Evolutionary conservation across 1,140 invertebrate species (phyloP), one percentile per base, ranked within the genome.

Genomic region (Charaxes varanes): DNA sequence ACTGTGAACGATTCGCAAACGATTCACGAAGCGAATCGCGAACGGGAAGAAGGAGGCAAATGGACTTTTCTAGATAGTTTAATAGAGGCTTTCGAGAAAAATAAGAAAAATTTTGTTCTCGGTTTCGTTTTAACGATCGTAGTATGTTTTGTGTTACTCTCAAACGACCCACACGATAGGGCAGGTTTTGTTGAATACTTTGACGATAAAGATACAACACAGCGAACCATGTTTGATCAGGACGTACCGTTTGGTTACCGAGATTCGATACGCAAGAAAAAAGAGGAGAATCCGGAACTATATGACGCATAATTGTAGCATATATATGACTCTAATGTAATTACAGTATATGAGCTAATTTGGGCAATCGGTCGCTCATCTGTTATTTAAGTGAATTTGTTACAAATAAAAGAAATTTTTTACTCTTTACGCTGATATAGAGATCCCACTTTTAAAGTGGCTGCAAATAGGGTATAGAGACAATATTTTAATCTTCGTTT

Each of bases 51-150:
- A 10, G 22, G 42, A 1, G 52, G 62, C 2, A 52, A 56, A 15
- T 73, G 62, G 67, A 71, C 62, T 0, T 63, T 79, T 23, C 3
- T 79, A 32, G 71, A 78, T 37, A 76, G 52, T 48, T 11, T 82
- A 8, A 13, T 44, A 2, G 61, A 79, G 4, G 8, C 69, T 6
- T 79, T 46, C 43, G 35, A 36, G 7, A 58, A 46, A 12, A 73
- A 82, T 35, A 62, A 48, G 26, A 0, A 33, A 0, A 22, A 4
- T n/a, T 82, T 82, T 24, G 14, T 58, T 1, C 8, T 37, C 12
- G 78, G 78, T 3, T 79, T 82, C 27, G 21, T 53, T 17, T 27
- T 63, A 11, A 44, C 65, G 0, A 27, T 68, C 3, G 0, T 66
- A 14, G 0, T 53, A 0, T 52, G 53, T 38, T 6, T 33, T 12